Evolutionary conservation across 2,888 invertebrate species (phyloP), one percentile per base, ranked within the genome.

Genomic region (Argyresthia albistria): DNA sequence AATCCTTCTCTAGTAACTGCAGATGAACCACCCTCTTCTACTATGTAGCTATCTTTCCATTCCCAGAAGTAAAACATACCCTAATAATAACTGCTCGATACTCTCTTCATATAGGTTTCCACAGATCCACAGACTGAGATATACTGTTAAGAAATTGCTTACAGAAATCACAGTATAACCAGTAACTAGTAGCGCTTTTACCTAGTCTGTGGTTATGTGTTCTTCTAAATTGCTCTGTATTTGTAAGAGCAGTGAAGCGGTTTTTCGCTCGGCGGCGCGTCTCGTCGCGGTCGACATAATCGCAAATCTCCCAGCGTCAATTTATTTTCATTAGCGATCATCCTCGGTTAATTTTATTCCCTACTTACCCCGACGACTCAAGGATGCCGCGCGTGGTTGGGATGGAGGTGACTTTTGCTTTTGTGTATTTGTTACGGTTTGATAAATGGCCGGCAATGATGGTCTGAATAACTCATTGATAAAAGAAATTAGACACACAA

Each of bases 241-340:
- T 9, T 48, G 54, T 35, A 54, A 16, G 45, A 35, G 62, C 52
- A 56, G 63, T 60, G 57, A 60, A 59, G 59, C 67, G 65, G 71
- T 76, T 73, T 70, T 69, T 64, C 60, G 61, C 48, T 52, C 52
- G 35, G 47, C 52, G 37, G 55, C 61, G 65, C 55, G 56, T 57
- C 62, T 64, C 67, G 65, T 64, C 70, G 72, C 74, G 76, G 76
- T 70, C 75, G 76, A 78, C 80, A 84, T 88, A 88, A 88, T 88
- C 88, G 81, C 78, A 78, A 86, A 88, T 88, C 88, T 86, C 84
- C 88, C 76, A 78, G 78, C 77, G 80, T 81, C 88, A 88, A 88
- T 88, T 88, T 89, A 89, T 89, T 89, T 89, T 89, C 88, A 89
- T 90, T 90, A 90, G 90, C 89, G 90, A 90, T 90, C 89, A 90